phyloP scores from a whole-genome alignment of 1,140 invertebrate species.

The Drosophila teissieri region DNA sequence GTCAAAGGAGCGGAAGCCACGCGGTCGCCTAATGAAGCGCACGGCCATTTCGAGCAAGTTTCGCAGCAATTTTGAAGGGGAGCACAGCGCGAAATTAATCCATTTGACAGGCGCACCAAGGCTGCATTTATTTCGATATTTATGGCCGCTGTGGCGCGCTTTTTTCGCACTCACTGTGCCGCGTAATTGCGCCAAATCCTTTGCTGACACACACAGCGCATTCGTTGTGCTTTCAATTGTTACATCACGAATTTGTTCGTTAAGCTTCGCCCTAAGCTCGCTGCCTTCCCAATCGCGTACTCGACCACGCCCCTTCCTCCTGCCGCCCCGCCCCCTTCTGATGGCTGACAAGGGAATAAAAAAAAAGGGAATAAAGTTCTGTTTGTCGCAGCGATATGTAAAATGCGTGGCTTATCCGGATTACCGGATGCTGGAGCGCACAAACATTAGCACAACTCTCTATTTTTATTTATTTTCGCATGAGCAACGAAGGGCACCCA shows the following conservation, averaged over 20 bases:
- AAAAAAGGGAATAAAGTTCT: conserved; percentile 1
- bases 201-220: conserved; percentile 46
- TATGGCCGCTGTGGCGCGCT: conserved; percentile 18
- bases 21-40: conserved; percentile 32
- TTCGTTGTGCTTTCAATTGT: conserved; percentile 44
- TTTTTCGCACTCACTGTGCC: conserved; percentile 37
- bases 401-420: conserved; percentile 66
- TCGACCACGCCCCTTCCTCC: background rate
- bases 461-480: conserved; percentile 4
- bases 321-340: no score
- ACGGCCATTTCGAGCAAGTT: conserved; percentile 16
- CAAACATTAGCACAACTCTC: conserved; percentile 50
- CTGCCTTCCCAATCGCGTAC: background rate
- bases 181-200: conserved; percentile 60
- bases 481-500: background rate
- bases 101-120: conserved; percentile 39
- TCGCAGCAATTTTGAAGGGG: conserved; percentile 2
- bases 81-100: conserved; percentile 22
- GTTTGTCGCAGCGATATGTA: conserved; percentile 59
- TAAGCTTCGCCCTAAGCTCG: conserved; percentile 43
- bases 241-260: conserved; percentile 58
- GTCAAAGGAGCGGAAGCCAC: conserved; percentile 22
- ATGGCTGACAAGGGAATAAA: background rate
- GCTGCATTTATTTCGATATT: conserved; percentile 57
- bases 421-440: conserved; percentile 48